Evolutionary conservation across 2,113 vertebrate species (phyloP).

Genomic region (Perca flavescens): DNA sequence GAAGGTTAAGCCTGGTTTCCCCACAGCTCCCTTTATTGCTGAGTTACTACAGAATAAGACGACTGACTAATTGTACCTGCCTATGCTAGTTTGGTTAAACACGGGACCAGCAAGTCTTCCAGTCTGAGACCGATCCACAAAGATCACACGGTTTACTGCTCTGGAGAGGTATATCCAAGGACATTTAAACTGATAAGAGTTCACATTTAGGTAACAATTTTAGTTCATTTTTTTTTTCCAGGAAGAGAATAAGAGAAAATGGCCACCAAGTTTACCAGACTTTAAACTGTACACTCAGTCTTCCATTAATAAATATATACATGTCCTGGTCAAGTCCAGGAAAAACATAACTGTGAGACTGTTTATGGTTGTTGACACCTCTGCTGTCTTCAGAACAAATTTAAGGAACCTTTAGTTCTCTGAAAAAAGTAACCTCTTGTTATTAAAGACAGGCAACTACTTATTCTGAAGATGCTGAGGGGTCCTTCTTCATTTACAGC

Average conservation of each 20-base stretch:
- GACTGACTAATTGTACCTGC: constrained; percentile 74
- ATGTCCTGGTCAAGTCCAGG: constrained; percentile 76
- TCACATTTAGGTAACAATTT: constrained; percentile 79
- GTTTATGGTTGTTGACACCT: constrained; percentile 68
- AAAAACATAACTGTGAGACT: constrained; percentile 63
- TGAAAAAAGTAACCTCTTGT: constrained; percentile 63
- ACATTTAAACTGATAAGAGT: constrained; percentile 81
- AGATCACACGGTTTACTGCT: constrained; percentile 77
- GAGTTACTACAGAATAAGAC: constrained; percentile 83
- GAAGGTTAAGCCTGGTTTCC: constrained; percentile 55
- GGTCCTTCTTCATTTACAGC: constrained; percentile 78
- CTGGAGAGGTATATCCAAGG: constrained; percentile 85
- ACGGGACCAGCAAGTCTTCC: constrained; percentile 74
- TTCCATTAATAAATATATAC: constrained; percentile 85
- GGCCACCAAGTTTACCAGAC: constrained; percentile 75
- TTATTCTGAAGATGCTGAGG: constrained; percentile 75
- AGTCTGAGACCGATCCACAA: constrained; percentile 70
- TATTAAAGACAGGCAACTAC: constrained; percentile 72
- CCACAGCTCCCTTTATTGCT: constrained; percentile 82
- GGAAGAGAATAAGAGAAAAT: constrained; percentile 77
- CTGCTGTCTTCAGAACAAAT: constrained; percentile 70
- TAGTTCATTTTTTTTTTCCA: constrained; percentile 46
- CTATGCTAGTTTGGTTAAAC: constrained; percentile 80
- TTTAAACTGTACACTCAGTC: constrained; percentile 80
- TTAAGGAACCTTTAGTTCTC: constrained; percentile 68